Evolutionary conservation across 2,797 vertebrate species (phyloP), one percentile per base, ranked within the genome.

Genomic region (Lagorchestes hirsutus): DNA sequence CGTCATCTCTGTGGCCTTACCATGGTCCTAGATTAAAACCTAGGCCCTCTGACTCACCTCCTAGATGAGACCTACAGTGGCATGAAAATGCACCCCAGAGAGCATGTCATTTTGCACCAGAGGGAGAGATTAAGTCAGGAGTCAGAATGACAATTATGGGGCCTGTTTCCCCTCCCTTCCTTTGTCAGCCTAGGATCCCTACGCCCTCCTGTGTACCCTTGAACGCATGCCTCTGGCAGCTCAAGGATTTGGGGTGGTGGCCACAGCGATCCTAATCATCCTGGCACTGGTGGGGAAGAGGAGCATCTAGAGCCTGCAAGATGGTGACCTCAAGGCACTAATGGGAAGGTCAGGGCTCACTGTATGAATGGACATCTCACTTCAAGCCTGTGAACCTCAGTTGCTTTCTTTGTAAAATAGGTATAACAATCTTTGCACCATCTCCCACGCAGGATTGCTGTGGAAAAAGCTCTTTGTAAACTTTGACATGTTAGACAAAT

Each of bases 21-120:
- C 22, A 91, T 90, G 5, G 24, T 91, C n/a, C 96, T 93, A 52
- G 40, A 92, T 28, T 97, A 56, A 96, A 93, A 24, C 16, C 56
- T 22, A 55, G 40, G 29, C 95, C 50, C 46, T 95, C 27, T 92
- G 90, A 74, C 92, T 16, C 57, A 31, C 50, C n/a, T 92, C 94
- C 10, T 58, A 28, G 55, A 58, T 67, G 40, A 95, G 24, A 62
- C 24, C 14, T 27, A n/a, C 59, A 93, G 34, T 59, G 54, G 6
- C 93, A 74, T 91, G 55, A 93, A 2, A 87, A 52, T 96, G 22
- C 54, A 31, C 96, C 94, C 9, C 58, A 87, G 92, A 92, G n/a
- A 54, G 94, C 27, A 52, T 96, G 4, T 95, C 55, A n/a, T 92
- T 95, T 91, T 92, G 24, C 34, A 91, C 93, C 55, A 92, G 87